Conservation (phyloP, 2,797 vertebrate species). For the Cirrhinus mrigala region DNA sequence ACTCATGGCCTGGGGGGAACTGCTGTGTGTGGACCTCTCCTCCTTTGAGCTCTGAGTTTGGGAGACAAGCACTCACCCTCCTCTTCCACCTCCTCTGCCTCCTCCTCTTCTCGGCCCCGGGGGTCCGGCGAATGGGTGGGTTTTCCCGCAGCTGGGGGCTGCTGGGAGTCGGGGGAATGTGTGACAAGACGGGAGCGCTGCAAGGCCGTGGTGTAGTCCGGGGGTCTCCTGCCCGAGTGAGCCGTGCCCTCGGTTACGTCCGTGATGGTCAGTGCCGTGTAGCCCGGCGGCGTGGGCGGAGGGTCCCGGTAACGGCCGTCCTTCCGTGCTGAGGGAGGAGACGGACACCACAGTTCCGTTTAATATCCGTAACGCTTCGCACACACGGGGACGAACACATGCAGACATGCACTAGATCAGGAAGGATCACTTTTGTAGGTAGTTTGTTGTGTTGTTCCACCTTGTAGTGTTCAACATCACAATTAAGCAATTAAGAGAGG, state of each 20-base stretch:
- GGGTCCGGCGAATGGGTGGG: slow-evolving; percentile 51
- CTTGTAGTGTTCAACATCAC: background rate
- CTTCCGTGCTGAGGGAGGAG: slow-evolving; percentile 83
- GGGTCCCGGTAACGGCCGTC: slow-evolving; percentile 94
- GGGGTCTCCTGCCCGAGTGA: slow-evolving; percentile 88
- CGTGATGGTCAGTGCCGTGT: slow-evolving; percentile 92
- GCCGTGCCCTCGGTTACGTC: slow-evolving; percentile 87
- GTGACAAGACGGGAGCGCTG: slow-evolving; percentile 96
- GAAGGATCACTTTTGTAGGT: slow-evolving; percentile 11
- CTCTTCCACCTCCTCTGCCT: slow-evolving; percentile 85
- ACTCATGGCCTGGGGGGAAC: slow-evolving; percentile 78
- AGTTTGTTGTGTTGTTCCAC: background rate
- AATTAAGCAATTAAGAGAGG: no score
- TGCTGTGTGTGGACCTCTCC: slow-evolving; percentile 75
- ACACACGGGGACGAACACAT: slow-evolving; percentile 21
- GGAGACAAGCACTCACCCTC: slow-evolving; percentile 87
- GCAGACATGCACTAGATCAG: slow-evolving; percentile 46
- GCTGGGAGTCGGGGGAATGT: slow-evolving; percentile 87
- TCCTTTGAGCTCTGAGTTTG: slow-evolving; percentile 83
- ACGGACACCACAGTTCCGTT: slow-evolving; percentile 33
- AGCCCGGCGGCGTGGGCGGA: slow-evolving; percentile 95
- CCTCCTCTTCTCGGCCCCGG: slow-evolving; percentile 81
- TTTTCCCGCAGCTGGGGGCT: slow-evolving; percentile 70
- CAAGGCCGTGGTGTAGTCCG: slow-evolving; percentile 95
- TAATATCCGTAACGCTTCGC: slow-evolving; percentile 23